Conservation (phyloP, 2,888 invertebrate genomes). For the Dicranocentrus wangi region DNA sequence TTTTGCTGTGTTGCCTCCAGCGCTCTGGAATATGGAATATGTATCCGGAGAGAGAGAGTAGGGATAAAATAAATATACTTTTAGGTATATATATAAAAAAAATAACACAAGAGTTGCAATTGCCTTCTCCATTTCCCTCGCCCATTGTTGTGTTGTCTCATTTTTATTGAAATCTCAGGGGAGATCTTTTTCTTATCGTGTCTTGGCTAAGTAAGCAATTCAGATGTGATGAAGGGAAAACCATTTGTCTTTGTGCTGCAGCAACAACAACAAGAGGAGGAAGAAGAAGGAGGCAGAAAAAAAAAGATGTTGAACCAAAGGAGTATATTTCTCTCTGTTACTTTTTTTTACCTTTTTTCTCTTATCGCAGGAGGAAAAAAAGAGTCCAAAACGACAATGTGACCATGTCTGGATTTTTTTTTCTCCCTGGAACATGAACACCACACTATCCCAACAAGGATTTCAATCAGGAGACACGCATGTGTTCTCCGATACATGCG, state of each 20-base stretch:
- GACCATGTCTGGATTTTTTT: too few relatives aligned
- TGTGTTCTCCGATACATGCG: slow-evolving; percentile 11
- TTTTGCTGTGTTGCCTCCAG: neutral
- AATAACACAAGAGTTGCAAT: neutral
- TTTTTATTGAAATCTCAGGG: slow-evolving; percentile 43
- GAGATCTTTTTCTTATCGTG: slow-evolving; percentile 37
- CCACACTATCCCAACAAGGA: too few relatives aligned
- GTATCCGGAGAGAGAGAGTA: neutral
- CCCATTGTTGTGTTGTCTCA: slow-evolving; percentile 9
- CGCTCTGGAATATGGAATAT: neutral
- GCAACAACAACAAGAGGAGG: slow-evolving; percentile 6
- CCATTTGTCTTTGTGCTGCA: slow-evolving; percentile 47
- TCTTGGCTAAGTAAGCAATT: slow-evolving; percentile 13
- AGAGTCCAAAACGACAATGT: too few relatives aligned
- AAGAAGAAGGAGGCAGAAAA: neutral
- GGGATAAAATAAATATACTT: neutral
- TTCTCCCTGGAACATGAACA: too few relatives aligned
- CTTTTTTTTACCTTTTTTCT: too few relatives aligned
- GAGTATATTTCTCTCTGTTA: too few relatives aligned
- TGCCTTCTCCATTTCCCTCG: neutral
- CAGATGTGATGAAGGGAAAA: slow-evolving; percentile 45
- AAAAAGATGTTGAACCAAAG: too few relatives aligned
- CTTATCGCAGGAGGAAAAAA: too few relatives aligned
- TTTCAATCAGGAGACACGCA: too few relatives aligned
- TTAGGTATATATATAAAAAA: neutral